A percentile compares a stretch with the other conserved stretches of the same genome.
phyloP scores from a whole-genome alignment of 1,140 invertebrate species.

The Drosophila bocki region DNA sequence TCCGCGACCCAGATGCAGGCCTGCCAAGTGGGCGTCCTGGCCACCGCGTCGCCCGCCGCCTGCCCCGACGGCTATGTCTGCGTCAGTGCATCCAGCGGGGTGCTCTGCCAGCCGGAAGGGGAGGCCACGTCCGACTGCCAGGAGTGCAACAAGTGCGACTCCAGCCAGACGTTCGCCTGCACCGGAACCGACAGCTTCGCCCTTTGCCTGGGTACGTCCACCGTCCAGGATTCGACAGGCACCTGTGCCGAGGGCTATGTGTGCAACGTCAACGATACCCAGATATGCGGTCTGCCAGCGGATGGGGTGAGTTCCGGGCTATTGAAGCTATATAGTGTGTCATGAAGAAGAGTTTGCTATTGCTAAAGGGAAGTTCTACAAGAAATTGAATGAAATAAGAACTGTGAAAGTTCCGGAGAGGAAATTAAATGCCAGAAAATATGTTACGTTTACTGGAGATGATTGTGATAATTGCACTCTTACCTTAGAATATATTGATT shows the following conservation, averaged over 20 bases:
- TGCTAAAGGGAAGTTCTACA: slow-evolving; percentile 1
- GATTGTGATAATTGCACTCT: not conserved
- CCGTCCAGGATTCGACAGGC: slow-evolving; percentile 42
- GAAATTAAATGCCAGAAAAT: slow-evolving; percentile 14
- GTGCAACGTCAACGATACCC: slow-evolving; percentile 53
- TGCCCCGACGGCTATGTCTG: slow-evolving; percentile 70
- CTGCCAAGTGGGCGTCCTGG: slow-evolving; percentile 51
- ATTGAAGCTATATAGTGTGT: not conserved
- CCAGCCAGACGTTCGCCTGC: slow-evolving; percentile 68
- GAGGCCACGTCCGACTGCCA: slow-evolving; percentile 33
- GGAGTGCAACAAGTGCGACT: slow-evolving; percentile 72
- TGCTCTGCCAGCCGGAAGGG: slow-evolving; percentile 49
- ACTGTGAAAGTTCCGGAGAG: not conserved
- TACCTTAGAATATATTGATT: not conserved
- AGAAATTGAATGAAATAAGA: not conserved
- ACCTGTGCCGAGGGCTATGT: slow-evolving; percentile 62
- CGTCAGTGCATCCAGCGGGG: slow-evolving; percentile 43
- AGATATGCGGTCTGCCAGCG: slow-evolving; percentile 62
- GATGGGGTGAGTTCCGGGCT: slow-evolving; percentile 42
- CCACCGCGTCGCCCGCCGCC: slow-evolving; percentile 34
- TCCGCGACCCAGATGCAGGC: slow-evolving; percentile 64
- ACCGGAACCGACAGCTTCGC: slow-evolving; percentile 66
- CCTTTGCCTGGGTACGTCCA: slow-evolving; percentile 63
- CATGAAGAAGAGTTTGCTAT: not conserved
- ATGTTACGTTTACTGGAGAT: not conserved